Conservation (phyloP, 23 tunicate genomes). For the Diplosoma virens region DNA sequence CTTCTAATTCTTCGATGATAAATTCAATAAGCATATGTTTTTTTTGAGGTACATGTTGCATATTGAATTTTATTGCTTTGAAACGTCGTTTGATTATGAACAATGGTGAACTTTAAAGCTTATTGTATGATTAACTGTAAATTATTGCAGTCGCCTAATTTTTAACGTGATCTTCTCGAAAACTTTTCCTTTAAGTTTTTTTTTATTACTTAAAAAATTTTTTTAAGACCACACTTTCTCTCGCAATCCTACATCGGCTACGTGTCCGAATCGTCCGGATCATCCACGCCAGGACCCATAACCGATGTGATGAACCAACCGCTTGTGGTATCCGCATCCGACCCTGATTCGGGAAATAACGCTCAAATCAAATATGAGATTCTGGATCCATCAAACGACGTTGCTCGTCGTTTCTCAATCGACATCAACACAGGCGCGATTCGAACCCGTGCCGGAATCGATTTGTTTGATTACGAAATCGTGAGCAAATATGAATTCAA, state of each 20-base stretch:
- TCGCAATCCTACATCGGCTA: constrained; percentile 19
- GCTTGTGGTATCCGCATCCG: constrained; percentile 43
- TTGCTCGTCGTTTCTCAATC: constrained; percentile 18
- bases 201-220: neutral
- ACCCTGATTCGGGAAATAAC: constrained; percentile 46
- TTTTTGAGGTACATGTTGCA: no score
- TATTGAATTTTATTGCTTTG: no score
- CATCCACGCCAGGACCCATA: constrained; percentile 20
- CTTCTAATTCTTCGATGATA: no score
- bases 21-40: no score
- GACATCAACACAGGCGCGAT: constrained; percentile 42
- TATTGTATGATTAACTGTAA: no score
- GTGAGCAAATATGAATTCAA: constrained; percentile 26
- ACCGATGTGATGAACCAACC: constrained; percentile 21
- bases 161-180: no score
- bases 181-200: no score
- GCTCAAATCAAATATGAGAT: constrained; percentile 26
- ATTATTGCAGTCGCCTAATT: no score
- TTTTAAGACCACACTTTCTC: constrained; percentile 38
- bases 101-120: no score
- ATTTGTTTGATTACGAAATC: constrained; percentile 38
- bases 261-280: constrained; percentile 30
- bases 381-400: neutral
- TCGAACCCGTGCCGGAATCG: constrained; percentile 26
- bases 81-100: no score